A percentile compares a stretch with the other conserved stretches of the same genome.
These are phyloP conservation scores for Zaprionus vittiger DNA, from an alignment of 1,140 invertebrate species.

Conservation along the genomic window DNA sequence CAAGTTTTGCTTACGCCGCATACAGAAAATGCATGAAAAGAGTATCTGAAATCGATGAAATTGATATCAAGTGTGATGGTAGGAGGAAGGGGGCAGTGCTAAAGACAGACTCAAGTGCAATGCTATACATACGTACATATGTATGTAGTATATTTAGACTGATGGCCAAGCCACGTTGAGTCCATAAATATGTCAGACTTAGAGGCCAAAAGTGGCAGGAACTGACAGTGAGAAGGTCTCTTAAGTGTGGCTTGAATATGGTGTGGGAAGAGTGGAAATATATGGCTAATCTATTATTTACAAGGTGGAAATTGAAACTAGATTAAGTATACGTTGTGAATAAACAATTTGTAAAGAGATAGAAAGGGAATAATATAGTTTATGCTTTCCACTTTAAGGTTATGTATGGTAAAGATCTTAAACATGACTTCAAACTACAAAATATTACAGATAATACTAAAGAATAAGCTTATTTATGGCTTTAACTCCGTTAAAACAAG, in stretches of 20 bases:
- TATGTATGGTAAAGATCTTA: no score
- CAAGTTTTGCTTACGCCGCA: constrained; percentile 65
- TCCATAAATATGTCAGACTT: constrained; percentile 9
- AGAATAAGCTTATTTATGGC: background rate
- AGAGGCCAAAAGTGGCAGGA: constrained; percentile 3
- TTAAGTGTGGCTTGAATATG: background rate
- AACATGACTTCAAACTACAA: no score
- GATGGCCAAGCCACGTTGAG: background rate
- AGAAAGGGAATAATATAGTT: no score
- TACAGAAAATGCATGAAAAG: constrained; percentile 42
- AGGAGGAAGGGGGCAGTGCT: background rate
- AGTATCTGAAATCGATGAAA: constrained; percentile 16
- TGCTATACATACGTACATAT: background rate
- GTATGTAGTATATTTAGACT: background rate
- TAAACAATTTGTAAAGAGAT: background rate
- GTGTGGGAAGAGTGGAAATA: background rate
- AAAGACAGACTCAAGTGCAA: constrained; percentile 5
- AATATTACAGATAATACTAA: no score
- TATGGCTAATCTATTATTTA: background rate
- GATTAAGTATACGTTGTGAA: background rate
- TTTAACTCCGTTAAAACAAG: background rate
- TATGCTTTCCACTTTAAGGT: no score
- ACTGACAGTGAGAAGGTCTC: background rate
- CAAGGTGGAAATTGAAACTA: background rate
- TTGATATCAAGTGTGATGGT: background rate